These are phyloP conservation scores for Hyperoplus lanceolatus DNA, from an alignment of 2,797 vertebrate genomes.

Conservation along the genomic window DNA sequence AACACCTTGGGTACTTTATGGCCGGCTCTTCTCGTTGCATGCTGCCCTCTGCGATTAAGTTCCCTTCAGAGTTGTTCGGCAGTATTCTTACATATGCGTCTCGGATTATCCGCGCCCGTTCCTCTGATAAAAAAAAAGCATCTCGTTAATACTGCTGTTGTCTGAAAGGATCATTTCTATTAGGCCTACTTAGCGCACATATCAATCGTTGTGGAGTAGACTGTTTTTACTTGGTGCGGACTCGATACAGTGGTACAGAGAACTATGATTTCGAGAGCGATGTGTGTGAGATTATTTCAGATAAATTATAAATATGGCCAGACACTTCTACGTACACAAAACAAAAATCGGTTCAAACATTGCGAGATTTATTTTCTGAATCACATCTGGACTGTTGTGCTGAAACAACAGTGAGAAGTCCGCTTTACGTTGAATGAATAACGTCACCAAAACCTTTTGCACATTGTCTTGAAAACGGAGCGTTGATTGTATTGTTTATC, in stretches of 20 bases:
- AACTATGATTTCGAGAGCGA: slow-evolving; percentile 25
- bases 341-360: neutral
- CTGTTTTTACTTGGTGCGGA: slow-evolving; percentile 7
- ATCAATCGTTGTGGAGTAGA: slow-evolving; percentile 3
- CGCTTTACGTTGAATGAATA: slow-evolving; percentile 14
- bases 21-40: neutral
- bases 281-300: slow-evolving; percentile 13
- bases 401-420: slow-evolving; percentile 11
- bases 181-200: neutral
- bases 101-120: neutral
- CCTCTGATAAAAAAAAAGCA: neutral
- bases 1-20: neutral
- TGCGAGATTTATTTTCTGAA: neutral
- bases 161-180: neutral
- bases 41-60: slow-evolving; percentile 15
- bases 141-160: neutral
- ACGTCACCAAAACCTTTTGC: slow-evolving; percentile 49
- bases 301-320: neutral
- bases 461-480: slow-evolving; percentile 42
- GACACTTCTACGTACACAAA: neutral
- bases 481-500: slow-evolving; percentile 16
- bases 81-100: neutral
- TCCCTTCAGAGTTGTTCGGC: slow-evolving; percentile 9
- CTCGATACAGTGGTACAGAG: neutral
- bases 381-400: neutral